phyloP scores from a whole-genome alignment of 2,113 vertebrate species.

The Dasypus novemcinctus region DNA sequence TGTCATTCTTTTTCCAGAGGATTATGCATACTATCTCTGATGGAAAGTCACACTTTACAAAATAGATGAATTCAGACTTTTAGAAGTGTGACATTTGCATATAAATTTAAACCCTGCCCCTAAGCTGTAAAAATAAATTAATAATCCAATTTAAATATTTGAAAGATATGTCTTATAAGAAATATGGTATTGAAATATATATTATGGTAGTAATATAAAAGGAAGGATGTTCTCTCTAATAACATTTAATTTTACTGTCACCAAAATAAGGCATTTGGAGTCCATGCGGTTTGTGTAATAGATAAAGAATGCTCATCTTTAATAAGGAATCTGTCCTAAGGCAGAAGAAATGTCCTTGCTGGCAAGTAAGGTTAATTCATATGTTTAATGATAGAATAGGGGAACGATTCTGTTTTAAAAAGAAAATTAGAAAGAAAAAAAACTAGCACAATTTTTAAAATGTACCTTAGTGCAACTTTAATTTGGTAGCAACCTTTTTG shows the following conservation, averaged over 20 bases:
- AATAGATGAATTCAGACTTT: constrained; percentile 65
- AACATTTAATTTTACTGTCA: constrained; percentile 51
- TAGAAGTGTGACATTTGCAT: constrained; percentile 73
- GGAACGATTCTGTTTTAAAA: not conserved
- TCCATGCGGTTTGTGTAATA: not conserved
- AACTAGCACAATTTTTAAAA: not conserved
- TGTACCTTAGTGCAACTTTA: not conserved
- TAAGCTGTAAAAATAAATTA: constrained; percentile 70
- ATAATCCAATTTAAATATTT: constrained; percentile 72
- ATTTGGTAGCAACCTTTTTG: not conserved
- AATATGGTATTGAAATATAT: constrained; percentile 53
- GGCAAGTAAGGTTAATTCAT: not conserved
- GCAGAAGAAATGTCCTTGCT: not conserved
- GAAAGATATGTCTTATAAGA: constrained; percentile 58
- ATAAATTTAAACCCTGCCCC: constrained; percentile 75
- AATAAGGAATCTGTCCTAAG: not conserved
- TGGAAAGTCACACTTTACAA: constrained; percentile 61
- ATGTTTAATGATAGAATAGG: not conserved
- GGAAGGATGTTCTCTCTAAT: constrained; percentile 1
- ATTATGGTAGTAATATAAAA: not conserved
- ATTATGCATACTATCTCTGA: constrained; percentile 28
- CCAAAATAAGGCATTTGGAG: not conserved
- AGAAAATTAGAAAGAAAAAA: not conserved
- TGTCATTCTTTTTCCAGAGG: not conserved
- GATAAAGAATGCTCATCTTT: not conserved